phyloP scores from a whole-genome alignment of 2,888 invertebrate genomes.

The Drosophila mettleri region DNA sequence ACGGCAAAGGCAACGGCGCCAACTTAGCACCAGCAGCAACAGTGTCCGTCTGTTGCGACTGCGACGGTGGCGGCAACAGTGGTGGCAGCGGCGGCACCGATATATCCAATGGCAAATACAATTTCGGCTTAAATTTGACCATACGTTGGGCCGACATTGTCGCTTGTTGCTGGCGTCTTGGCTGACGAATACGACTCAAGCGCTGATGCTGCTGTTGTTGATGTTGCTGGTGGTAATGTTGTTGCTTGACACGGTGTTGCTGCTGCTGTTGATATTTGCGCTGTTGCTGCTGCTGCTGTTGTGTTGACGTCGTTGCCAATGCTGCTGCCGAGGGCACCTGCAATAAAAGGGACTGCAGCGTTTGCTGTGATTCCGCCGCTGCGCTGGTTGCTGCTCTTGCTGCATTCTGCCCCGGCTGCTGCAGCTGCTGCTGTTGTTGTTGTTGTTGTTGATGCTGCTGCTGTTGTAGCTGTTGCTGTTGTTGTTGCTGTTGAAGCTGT shows the following conservation, averaged over 20 bases:
- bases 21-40: slow-evolving; percentile 19
- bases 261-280: slow-evolving; percentile 36
- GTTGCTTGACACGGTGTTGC: slow-evolving; percentile 47
- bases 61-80: slow-evolving; percentile 5
- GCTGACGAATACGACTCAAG: slow-evolving; percentile 49
- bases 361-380: slow-evolving; percentile 51
- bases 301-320: slow-evolving; percentile 38
- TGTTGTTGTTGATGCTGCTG: slow-evolving; percentile 43
- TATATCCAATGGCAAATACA: slow-evolving; percentile 65
- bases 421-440: slow-evolving; percentile 30
- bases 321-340: slow-evolving; percentile 58
- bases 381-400: slow-evolving; percentile 35
- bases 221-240: slow-evolving; percentile 38
- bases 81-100: slow-evolving; percentile 51
- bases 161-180: slow-evolving; percentile 36
- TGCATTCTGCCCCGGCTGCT: slow-evolving; percentile 41
- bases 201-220: slow-evolving; percentile 49
- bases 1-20: slow-evolving; percentile 44
- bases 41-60: slow-evolving; percentile 6
- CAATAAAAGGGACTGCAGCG: slow-evolving; percentile 60
- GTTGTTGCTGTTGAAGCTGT: slow-evolving; percentile 59
- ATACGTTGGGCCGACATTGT: slow-evolving; percentile 25
- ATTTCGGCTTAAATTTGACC: slow-evolving; percentile 55
- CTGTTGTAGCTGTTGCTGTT: slow-evolving; percentile 47
- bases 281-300: slow-evolving; percentile 38